Evolutionary conservation across 2,888 invertebrate genomes (phyloP), one percentile per base, ranked within the genome.

Genomic region (Notocelia uddmanniana): DNA sequence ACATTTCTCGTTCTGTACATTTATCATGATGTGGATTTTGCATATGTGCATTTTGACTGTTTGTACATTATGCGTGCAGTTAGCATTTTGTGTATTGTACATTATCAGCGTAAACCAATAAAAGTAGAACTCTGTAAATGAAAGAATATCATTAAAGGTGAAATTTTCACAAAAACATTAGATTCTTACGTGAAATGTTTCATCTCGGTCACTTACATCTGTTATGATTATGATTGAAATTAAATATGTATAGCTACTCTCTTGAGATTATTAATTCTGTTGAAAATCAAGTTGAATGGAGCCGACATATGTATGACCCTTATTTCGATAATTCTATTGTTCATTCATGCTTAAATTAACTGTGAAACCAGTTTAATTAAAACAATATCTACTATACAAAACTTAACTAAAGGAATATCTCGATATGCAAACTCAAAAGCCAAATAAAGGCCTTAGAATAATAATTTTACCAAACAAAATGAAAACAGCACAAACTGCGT

Each of bases 371-470:
- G 21, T 34, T 31, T 45, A 69, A 69, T 55, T 37, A 62, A 48
- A 68, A 60, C 26, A 60, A 34, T 52, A 52, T 57, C 13, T 8
- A 50, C 23, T 64, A 50, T 45, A 48, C 26, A 15, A 52, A 50
- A 26, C 41, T 52, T 31, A 66, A 64, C 18, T 23, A 52, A 37
- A 50, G 52, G 64, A 52, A 58, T 34, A 54, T 70, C 45, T 52
- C 15, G 18, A 31, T 31, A 50, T 8, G 54, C 54, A 50, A 19
- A 41, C 31, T 54, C 54, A 21, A 45, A 52, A 37, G 54, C 13
- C 18, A 60, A 71, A 71, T 59, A 66, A 54, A 45, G 31, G n/a
- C 13, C 26, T 45, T 69, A 41, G 15, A 60, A 55, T 21, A 54
- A 69, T 66, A 58, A 66, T 45, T 37, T 52, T 31, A 41, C 45